Conservation (phyloP, 2,888 invertebrate species). For the Pristionchus entomophagus region DNA sequence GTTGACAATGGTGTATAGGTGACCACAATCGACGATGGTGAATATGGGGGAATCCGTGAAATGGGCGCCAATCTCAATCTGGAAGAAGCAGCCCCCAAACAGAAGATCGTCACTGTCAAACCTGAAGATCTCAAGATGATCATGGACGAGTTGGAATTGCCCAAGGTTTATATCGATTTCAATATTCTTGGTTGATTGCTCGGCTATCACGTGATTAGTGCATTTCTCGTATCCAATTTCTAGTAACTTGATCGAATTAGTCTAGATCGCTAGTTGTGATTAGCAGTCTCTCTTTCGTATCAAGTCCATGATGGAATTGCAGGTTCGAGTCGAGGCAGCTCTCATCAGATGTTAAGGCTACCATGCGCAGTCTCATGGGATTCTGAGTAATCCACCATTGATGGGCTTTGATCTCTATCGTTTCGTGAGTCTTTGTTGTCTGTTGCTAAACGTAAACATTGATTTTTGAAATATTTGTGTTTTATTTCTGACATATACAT, state of each 20-base stretch:
- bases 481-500: neutral
- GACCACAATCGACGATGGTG: neutral
- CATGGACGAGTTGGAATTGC: conserved; percentile 62
- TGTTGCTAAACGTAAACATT: conserved; percentile 35
- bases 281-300: no score
- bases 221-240: neutral
- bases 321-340: conserved; percentile 47
- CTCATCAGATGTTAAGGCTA: conserved; percentile 40
- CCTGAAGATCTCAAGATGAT: conserved; percentile 65
- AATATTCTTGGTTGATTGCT: no score
- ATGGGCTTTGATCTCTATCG: neutral
- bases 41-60: conserved; percentile 5
- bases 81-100: conserved; percentile 33
- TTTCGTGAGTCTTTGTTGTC: conserved; percentile 22
- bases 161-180: conserved; percentile 49
- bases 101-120: conserved; percentile 59
- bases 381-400: neutral
- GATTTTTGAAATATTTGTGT: neutral
- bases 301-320: neutral
- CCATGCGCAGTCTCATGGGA: conserved; percentile 44
- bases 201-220: neutral
- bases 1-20: neutral
- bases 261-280: no score
- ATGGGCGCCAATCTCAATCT: conserved; percentile 22
- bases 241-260: conserved; percentile 25